These are phyloP conservation scores for Scaptomyza pallida DNA, from an alignment of 1,140 invertebrate species.

Conservation along the genomic window DNA sequence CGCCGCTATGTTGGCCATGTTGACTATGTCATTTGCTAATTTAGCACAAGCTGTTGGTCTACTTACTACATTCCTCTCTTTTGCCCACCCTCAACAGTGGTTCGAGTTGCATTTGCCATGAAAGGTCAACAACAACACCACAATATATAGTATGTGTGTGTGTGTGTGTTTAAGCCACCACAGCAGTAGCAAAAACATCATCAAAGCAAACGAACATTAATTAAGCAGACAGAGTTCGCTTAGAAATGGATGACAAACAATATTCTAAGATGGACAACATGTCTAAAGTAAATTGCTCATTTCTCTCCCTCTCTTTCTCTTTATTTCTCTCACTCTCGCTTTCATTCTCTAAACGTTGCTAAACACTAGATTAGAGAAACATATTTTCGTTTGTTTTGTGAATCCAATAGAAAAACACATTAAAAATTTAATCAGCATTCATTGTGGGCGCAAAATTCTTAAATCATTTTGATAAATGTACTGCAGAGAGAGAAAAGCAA, in stretches of 20 bases:
- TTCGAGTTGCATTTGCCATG: conserved; percentile 65
- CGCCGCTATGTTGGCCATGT: conserved; percentile 73
- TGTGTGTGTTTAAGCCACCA: conserved; percentile 18
- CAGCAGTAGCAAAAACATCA: conserved; percentile 26
- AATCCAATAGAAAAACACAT: not conserved
- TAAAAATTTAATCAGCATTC: not conserved
- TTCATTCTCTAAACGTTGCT: conserved; percentile 6
- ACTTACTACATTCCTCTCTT: conserved; percentile 23
- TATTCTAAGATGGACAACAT: conserved; percentile 28
- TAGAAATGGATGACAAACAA: conserved; percentile 51
- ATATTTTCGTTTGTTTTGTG: too few species aligned
- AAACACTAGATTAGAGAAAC: conserved; percentile 20
- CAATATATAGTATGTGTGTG: conserved; percentile 31
- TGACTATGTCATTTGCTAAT: conserved; percentile 82
- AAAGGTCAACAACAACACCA: conserved; percentile 77
- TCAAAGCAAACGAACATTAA: conserved; percentile 74
- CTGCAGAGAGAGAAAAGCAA: not conserved
- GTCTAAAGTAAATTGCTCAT: conserved; percentile 3
- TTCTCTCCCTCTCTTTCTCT: not conserved
- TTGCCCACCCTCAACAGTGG: conserved; percentile 22
- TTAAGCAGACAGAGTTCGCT: conserved; percentile 61
- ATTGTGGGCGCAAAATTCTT: not conserved
- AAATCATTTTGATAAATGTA: conserved; percentile 21
- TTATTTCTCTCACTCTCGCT: not conserved
- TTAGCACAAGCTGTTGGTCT: conserved; percentile 74